Evolutionary conservation across 2,888 invertebrate species (phyloP).

Genomic region (Brassicogethes aeneus): DNA sequence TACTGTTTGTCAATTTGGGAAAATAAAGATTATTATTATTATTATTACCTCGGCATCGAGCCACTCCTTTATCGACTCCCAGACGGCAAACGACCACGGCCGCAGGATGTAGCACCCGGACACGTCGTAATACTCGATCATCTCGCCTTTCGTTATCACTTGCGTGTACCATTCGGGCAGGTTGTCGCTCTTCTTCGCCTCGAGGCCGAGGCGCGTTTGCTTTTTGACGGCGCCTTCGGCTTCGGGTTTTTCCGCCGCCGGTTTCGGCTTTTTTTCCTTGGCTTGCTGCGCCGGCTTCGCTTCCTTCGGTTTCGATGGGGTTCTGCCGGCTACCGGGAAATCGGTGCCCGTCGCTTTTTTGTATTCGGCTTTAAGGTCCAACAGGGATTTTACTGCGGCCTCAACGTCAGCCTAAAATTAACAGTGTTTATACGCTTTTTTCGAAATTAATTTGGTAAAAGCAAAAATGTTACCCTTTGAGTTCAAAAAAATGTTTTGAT

Average conservation of each 20-base stretch:
- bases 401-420: conserved; percentile 35
- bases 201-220: conserved; percentile 86
- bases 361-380: conserved; percentile 54
- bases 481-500: too few species aligned
- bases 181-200: conserved; percentile 87
- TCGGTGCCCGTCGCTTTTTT: conserved; percentile 46
- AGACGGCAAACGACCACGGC: conserved; percentile 94
- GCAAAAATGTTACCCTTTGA: too few species aligned
- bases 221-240: conserved; percentile 61
- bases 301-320: conserved; percentile 23
- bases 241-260: conserved; percentile 27
- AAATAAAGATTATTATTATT: too few species aligned
- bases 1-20: too few species aligned
- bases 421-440: too few species aligned
- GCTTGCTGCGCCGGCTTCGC: conserved; percentile 17
- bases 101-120: conserved; percentile 98
- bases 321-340: conserved; percentile 40
- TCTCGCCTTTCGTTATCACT: conserved; percentile 83
- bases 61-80: conserved; percentile 85
- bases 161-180: conserved; percentile 98
- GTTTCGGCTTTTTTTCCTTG: conserved; percentile 33
- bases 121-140: conserved; percentile 99
- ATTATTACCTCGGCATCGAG: too few species aligned
- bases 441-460: too few species aligned
- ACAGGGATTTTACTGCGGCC: conserved; percentile 42